phyloP scores from a whole-genome alignment of 2,113 vertebrate species.

The Opisthocomus hoazin region DNA sequence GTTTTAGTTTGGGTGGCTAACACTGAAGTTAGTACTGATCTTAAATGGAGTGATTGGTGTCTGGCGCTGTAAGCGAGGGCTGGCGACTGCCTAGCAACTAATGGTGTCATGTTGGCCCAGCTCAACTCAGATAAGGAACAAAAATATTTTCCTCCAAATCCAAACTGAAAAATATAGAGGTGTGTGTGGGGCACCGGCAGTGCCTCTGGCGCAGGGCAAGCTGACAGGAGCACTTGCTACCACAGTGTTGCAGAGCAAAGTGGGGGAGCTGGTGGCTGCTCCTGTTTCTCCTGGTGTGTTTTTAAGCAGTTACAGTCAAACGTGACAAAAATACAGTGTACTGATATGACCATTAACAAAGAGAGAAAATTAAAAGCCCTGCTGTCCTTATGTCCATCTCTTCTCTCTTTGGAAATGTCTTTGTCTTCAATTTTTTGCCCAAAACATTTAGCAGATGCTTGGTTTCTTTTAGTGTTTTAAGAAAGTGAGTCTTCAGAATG shows the following conservation, averaged over 20 bases:
- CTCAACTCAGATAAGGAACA: neutral
- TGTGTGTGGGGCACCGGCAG: neutral
- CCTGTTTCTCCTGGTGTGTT: neutral
- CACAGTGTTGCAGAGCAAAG: neutral
- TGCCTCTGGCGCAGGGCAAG: rapidly evolving
- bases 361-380: neutral
- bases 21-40: neutral
- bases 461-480: neutral
- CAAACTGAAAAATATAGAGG: neutral
- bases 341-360: neutral
- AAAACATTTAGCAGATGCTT: neutral
- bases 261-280: neutral
- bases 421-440: neutral
- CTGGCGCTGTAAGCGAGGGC: neutral
- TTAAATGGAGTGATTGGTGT: neutral
- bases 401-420: neutral
- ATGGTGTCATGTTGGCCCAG: neutral
- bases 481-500: neutral
- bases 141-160: neutral
- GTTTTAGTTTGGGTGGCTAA: neutral
- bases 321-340: neutral
- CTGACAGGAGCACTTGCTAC: neutral
- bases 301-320: neutral
- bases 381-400: neutral
- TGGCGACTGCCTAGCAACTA: neutral